Evolutionary conservation across 1,140 invertebrate species (phyloP).

Genomic region (Drosophila nigrodunni): DNA sequence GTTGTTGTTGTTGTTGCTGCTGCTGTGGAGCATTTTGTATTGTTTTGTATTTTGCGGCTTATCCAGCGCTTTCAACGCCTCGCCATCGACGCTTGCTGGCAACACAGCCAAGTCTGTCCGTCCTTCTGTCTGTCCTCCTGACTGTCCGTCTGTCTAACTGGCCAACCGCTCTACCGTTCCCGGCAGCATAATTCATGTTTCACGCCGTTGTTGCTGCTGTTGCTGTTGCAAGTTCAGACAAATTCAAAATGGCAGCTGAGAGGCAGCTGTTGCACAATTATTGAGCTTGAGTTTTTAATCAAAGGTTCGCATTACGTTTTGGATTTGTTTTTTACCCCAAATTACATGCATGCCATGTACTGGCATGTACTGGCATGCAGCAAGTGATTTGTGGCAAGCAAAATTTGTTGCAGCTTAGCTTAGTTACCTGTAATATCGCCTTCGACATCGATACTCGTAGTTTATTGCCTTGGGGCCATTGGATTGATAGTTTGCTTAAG

Average conservation of each 20-base stretch:
- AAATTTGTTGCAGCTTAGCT: conserved; percentile 33
- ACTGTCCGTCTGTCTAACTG: conserved; percentile 15
- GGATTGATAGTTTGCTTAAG: conserved; percentile 34
- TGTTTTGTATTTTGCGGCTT: conserved; percentile 70
- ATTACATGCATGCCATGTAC: conserved; percentile 30
- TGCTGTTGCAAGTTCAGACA: conserved; percentile 39
- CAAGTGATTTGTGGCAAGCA: conserved; percentile 51
- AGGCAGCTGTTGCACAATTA: conserved; percentile 55
- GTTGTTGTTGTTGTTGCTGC: conserved; percentile 19
- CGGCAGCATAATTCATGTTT: conserved; percentile 75
- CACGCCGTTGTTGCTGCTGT: conserved; percentile 47
- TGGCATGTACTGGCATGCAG: not conserved
- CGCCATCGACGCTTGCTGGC: conserved; percentile 52
- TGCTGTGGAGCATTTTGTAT: conserved; percentile 67
- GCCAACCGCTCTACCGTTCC: conserved; percentile 21
- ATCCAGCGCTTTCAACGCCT: conserved; percentile 76
- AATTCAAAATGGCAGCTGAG: conserved; percentile 71
- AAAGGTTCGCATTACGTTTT: conserved; percentile 49
- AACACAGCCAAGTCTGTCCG: conserved; percentile 11
- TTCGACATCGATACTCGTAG: conserved; percentile 41
- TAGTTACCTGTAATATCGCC: conserved; percentile 7
- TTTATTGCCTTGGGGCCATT: conserved; percentile 31
- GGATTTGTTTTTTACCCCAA: conserved; percentile 49
- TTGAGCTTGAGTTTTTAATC: conserved; percentile 55
- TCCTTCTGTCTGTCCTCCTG: not conserved